Percentiles rank a stretch among this genome's conserved stretches.
Conservation (phyloP, 35 echinoderm and acorn worm species). For the Heliocidaris tuberculata region DNA sequence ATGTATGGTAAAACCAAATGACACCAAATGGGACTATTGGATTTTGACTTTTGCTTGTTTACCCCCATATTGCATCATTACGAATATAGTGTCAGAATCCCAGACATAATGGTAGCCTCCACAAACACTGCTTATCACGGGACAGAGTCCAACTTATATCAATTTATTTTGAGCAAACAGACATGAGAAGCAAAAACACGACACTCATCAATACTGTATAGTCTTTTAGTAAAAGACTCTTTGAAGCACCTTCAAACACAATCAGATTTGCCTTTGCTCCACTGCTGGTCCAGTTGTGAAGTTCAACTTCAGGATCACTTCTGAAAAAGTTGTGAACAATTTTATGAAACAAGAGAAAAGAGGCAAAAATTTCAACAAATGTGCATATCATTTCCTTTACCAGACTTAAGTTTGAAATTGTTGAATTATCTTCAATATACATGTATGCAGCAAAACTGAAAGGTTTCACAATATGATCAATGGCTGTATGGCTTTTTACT, state of each 20-base stretch:
- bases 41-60: background rate
- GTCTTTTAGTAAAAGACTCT: background rate
- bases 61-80: no score
- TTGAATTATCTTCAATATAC: no score
- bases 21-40: background rate
- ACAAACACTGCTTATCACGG: background rate
- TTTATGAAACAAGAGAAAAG: no score
- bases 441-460: no score
- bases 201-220: background rate
- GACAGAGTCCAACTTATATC: background rate
- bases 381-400: no score
- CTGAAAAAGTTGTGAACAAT: background rate
- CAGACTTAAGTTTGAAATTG: no score
- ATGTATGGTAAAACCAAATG: background rate
- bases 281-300: background rate
- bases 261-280: background rate
- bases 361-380: no score
- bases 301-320: background rate
- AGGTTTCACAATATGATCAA: no score
- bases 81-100: background rate
- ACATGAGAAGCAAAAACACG: background rate
- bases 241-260: no score
- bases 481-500: no score
- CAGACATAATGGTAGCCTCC: background rate
- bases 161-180: slow-evolving; percentile 6